Base-by-base conservation (phyloP, 2,797 vertebrate genomes). In the Mus spretus region DNA sequence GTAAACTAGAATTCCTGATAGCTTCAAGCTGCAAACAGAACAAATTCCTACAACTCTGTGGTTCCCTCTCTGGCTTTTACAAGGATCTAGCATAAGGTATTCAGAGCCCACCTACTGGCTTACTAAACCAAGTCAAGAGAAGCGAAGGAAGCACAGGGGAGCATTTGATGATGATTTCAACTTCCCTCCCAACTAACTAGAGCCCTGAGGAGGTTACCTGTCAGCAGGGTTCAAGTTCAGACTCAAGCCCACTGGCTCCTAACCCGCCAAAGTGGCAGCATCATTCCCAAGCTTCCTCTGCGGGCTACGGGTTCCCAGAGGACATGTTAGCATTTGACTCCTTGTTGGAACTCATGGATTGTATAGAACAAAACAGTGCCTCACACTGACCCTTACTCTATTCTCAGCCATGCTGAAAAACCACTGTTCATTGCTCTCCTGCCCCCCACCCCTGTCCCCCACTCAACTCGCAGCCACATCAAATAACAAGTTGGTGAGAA, bases 1-100 rank as follows among this genome's bases (percentile, higher is more conserved):
- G 75, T 11, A 96, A 97, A 97, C 53, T 97, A 90, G 91, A 98
- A 97, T 98, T 98, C 98, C 97, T 87, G 94, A 97, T 55, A 97
- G 84, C 92, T 93, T 93, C 22, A 80, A 40, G 94, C 97, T 95
- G 59, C 96, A 97, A 98, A 97, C 97, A 98, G 97, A 90, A 85
- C 0, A 5, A 95, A 81, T 95, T 98, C 90, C 92, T 95, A 93
- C 91, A 96, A 83, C 10, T 72, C 65, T n/a, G 26, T 5, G 9
- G 96, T 81, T 20, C 57, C 59, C 88, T 77, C 57, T 40, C 19
- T 91, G 31, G 37, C 89, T 93, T 92, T 88, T 55, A 94, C 81
- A 82, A 13, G 44, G 90, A 70, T 87, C 91, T 70, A 9, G 82
- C 91, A 92, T 28, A 93, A 93, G 95, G 53, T 84, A 81, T 74